Conservation (phyloP, 2,797 vertebrate genomes). For the Orientallactaga sibirica region DNA sequence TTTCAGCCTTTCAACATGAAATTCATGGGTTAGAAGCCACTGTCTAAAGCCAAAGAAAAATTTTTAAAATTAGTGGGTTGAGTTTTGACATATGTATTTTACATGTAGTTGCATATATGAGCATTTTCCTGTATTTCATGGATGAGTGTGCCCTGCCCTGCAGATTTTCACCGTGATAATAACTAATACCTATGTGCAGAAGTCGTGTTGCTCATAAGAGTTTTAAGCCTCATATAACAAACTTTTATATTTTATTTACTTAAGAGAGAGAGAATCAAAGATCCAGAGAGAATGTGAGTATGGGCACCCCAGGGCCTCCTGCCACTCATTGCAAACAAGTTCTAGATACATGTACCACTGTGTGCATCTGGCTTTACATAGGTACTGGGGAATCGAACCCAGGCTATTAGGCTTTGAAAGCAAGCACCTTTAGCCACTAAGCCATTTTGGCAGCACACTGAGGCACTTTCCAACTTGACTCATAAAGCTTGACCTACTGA, state of each 20-base stretch:
- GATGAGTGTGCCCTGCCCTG: constrained; percentile 80
- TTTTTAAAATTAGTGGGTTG: background rate
- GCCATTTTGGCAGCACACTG: background rate
- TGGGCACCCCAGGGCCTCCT: too few species aligned
- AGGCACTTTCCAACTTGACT: constrained; percentile 53
- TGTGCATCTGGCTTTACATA: too few species aligned
- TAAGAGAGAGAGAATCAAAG: too few species aligned
- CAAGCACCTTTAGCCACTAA: too few species aligned
- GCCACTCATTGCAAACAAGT: too few species aligned
- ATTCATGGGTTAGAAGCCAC: background rate
- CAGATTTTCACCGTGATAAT: constrained; percentile 69
- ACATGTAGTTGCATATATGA: background rate
- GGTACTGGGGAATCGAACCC: too few species aligned
- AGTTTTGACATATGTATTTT: constrained; percentile 61
- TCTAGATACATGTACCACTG: too few species aligned
- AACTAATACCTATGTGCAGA: constrained; percentile 71
- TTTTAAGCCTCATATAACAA: background rate
- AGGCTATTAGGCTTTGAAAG: too few species aligned
- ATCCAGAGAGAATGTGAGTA: too few species aligned
- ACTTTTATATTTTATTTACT: background rate
- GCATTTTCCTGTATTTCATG: constrained; percentile 82
- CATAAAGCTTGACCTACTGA: background rate
- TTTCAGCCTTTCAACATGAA: background rate
- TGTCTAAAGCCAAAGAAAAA: background rate
- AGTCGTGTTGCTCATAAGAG: constrained; percentile 65